Evolutionary conservation across 2,888 invertebrate genomes (phyloP).

Genomic region (Petrophora chlorosata): DNA sequence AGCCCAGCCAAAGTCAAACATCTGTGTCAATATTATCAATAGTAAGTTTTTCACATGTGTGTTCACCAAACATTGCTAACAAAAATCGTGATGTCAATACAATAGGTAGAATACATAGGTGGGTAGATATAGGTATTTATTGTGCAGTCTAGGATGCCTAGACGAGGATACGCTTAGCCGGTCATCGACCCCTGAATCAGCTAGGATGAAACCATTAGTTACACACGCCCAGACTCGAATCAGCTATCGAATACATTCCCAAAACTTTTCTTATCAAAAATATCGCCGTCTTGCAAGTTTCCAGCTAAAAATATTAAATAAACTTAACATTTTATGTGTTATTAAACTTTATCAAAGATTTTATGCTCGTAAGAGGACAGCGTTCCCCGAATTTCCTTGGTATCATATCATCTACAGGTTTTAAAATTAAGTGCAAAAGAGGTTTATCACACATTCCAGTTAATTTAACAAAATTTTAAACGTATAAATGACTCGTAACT

Average conservation of each 20-base stretch:
- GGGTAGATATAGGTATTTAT: slow-evolving; percentile 19
- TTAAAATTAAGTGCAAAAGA: no score
- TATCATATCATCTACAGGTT: no score
- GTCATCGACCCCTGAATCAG: slow-evolving; percentile 29
- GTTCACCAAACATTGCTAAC: slow-evolving; percentile 11
- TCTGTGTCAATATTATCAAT: slow-evolving; percentile 8
- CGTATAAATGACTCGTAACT: no score
- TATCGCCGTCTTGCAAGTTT: slow-evolving; percentile 1
- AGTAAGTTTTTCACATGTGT: slow-evolving; percentile 10
- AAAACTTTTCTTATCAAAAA: slow-evolving; percentile 33
- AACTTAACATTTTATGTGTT: slow-evolving; percentile 18
- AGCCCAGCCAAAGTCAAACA: not conserved
- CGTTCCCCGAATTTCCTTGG: not conserved
- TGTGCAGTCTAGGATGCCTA: slow-evolving; percentile 27
- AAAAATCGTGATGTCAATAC: slow-evolving; percentile 14
- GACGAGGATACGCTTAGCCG: slow-evolving; percentile 33
- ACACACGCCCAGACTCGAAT: slow-evolving; percentile 30
- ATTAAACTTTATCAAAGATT: slow-evolving; percentile 9
- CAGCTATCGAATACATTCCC: slow-evolving; percentile 25
- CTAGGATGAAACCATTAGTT: slow-evolving; percentile 31
- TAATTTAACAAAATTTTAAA: no score
- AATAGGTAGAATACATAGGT: not conserved
- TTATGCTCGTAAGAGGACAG: not conserved
- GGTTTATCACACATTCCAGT: no score
- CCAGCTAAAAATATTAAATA: slow-evolving; percentile 17